phyloP scores from a whole-genome alignment of 2,888 invertebrate species.

The Drosophila picticornis region DNA sequence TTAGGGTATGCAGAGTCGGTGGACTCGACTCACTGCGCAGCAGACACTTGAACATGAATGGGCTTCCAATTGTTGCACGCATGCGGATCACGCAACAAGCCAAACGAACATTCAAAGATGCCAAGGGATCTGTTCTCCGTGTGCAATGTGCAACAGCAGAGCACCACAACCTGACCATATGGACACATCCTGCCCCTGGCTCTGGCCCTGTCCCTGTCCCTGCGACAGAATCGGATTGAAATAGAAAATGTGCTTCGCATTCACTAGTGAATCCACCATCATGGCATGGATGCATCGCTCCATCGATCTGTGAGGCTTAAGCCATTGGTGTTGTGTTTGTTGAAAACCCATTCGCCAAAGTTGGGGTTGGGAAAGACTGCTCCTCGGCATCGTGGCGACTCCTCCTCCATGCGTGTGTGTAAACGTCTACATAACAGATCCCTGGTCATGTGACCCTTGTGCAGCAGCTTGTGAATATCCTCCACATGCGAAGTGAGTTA shows the following conservation, averaged over 20 bases:
- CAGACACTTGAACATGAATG: constrained; percentile 86
- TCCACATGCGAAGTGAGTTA: constrained; percentile 86
- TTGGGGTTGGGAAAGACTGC: constrained; percentile 82
- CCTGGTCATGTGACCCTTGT: constrained; percentile 86
- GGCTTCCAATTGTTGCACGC: constrained; percentile 89
- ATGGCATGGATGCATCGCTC: constrained; percentile 84
- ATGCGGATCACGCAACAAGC: constrained; percentile 85
- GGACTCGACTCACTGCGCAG: constrained; percentile 82
- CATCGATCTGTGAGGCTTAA: constrained; percentile 87
- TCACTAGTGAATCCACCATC: constrained; percentile 83
- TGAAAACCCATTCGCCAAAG: constrained; percentile 88
- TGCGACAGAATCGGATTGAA: constrained; percentile 87
- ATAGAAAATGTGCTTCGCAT: constrained; percentile 85
- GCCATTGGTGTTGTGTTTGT: constrained; percentile 82
- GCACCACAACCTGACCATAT: constrained; percentile 88
- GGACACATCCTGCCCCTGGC: constrained; percentile 86
- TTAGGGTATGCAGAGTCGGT: constrained; percentile 63
- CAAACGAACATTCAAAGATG: constrained; percentile 89
- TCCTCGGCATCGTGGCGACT: neutral
- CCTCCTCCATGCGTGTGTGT: constrained; percentile 84
- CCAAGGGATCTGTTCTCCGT: constrained; percentile 86
- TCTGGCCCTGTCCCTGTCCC: constrained; percentile 85
- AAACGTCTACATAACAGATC: constrained; percentile 87
- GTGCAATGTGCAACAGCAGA: constrained; percentile 89
- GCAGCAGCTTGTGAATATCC: constrained; percentile 85